Evolutionary conservation across 2,888 invertebrate species (phyloP).

Genomic region (Rambutsinella grinnellia): DNA sequence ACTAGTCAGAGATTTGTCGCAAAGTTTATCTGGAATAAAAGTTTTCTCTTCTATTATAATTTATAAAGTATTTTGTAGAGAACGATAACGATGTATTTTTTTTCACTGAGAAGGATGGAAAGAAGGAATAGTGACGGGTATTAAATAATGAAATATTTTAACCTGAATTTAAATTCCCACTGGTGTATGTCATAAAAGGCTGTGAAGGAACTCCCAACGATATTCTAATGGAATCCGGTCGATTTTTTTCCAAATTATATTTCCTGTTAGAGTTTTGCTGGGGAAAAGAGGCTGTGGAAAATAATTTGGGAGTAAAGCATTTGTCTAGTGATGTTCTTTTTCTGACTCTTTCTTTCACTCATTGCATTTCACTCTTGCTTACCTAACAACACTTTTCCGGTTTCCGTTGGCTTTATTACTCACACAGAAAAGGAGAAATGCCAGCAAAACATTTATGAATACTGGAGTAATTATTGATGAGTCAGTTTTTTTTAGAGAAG

Average conservation of each 20-base stretch:
- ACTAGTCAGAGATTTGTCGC: not conserved
- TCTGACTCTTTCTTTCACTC: slow-evolving; percentile 15
- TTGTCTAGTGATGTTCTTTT: slow-evolving; percentile 19
- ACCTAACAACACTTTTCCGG: slow-evolving; percentile 56
- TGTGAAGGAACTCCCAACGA: slow-evolving; percentile 56
- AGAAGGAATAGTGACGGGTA: slow-evolving; percentile 46
- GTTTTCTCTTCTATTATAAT: too few relatives aligned
- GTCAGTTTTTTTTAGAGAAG: not conserved
- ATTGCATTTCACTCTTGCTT: slow-evolving; percentile 23
- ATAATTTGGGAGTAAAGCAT: slow-evolving; percentile 54
- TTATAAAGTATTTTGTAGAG: too few relatives aligned
- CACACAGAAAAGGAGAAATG: slow-evolving; percentile 7
- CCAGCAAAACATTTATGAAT: slow-evolving; percentile 16
- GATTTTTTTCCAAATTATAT: slow-evolving; percentile 55
- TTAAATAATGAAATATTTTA: slow-evolving; percentile 54
- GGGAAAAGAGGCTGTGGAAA: slow-evolving; percentile 52
- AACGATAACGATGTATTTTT: slow-evolving; percentile 14
- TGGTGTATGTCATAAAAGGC: slow-evolving; percentile 49
- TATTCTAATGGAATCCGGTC: slow-evolving; percentile 54
- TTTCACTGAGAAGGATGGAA: slow-evolving; percentile 1
- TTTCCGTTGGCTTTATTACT: slow-evolving; percentile 53
- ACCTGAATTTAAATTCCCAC: slow-evolving; percentile 56
- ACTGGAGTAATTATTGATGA: slow-evolving; percentile 21
- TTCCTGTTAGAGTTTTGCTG: slow-evolving; percentile 53
- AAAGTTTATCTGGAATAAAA: too few relatives aligned